Conservation (phyloP, 2,888 invertebrate species). For the Orgyia antiqua region DNA sequence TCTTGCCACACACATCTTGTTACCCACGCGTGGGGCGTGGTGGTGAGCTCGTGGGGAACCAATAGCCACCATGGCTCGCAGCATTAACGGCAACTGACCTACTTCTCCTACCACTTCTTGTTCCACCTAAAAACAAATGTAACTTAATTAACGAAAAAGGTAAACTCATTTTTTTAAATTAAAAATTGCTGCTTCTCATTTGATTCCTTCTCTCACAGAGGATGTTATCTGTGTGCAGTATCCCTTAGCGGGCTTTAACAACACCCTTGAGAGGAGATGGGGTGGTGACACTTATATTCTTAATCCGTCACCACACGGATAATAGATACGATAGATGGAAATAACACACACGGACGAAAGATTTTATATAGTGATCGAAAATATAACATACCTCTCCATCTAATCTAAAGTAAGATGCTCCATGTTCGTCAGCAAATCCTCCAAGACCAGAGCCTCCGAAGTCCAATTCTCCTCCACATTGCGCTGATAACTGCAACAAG, state of each 20-base stretch:
- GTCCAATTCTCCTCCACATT: slow-evolving; percentile 71
- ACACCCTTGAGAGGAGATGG: too few species aligned
- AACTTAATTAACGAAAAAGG: too few species aligned
- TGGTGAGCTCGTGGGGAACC: slow-evolving; percentile 61
- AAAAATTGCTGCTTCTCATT: too few species aligned
- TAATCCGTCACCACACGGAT: too few species aligned
- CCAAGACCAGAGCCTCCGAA: slow-evolving; percentile 66
- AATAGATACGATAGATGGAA: too few species aligned
- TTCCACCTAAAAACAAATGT: slow-evolving; percentile 50
- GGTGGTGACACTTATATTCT: too few species aligned
- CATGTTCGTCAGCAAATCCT: slow-evolving; percentile 69
- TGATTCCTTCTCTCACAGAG: too few species aligned
- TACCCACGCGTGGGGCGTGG: slow-evolving; percentile 56
- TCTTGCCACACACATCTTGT: slow-evolving; percentile 61
- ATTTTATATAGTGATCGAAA: too few species aligned
- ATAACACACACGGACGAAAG: too few species aligned
- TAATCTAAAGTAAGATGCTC: slow-evolving; percentile 68
- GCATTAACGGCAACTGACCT: slow-evolving; percentile 86
- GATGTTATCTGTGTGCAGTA: too few species aligned
- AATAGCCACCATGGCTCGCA: slow-evolving; percentile 89
- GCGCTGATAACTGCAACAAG: slow-evolving; percentile 59
- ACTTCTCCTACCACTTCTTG: slow-evolving; percentile 79
- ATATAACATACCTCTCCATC: slow-evolving; percentile 71
- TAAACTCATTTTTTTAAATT: too few species aligned
- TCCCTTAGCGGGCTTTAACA: too few species aligned